These are phyloP conservation scores for Bombus superbus DNA, from an alignment of 1,140 invertebrate genomes.

Conservation along the genomic window DNA sequence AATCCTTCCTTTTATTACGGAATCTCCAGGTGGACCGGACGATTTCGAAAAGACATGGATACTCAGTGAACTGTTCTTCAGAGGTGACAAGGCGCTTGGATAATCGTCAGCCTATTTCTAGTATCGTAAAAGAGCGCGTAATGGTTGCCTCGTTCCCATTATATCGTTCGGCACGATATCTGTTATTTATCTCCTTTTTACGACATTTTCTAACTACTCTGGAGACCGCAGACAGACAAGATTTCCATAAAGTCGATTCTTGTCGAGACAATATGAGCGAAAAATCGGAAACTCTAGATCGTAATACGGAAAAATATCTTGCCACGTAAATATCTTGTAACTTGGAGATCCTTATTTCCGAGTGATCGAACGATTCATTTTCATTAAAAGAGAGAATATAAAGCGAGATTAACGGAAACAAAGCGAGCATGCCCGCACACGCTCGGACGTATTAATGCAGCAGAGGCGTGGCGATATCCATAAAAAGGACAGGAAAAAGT, in stretches of 20 bases:
- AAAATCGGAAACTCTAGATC: not conserved
- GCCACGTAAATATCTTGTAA: not conserved
- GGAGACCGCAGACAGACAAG: not conserved
- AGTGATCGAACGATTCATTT: not conserved
- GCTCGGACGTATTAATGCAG: slow-evolving; percentile 52
- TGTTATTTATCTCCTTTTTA: slow-evolving; percentile 13
- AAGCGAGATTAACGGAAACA: not conserved
- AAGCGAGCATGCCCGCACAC: not conserved
- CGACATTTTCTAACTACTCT: not conserved
- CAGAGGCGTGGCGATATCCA: slow-evolving; percentile 79
- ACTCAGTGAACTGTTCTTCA: not conserved
- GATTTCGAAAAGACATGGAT: not conserved
- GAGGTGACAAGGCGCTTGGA: slow-evolving; percentile 60
- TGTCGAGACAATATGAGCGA: not conserved
- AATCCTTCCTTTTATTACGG: not conserved
- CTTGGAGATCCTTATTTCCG: not conserved
- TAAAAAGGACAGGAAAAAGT: slow-evolving; percentile 80
- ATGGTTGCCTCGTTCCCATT: slow-evolving; percentile 21
- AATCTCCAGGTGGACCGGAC: no score
- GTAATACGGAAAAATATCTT: not conserved
- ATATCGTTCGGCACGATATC: no score
- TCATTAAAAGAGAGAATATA: not conserved
- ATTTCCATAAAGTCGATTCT: not conserved
- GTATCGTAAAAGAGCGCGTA: slow-evolving; percentile 15
- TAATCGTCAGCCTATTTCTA: slow-evolving; percentile 51